A percentile compares a stretch with the other conserved stretches of the same genome.
phyloP scores from a whole-genome alignment of 2,113 vertebrate species.

The Catharus bicknelli region DNA sequence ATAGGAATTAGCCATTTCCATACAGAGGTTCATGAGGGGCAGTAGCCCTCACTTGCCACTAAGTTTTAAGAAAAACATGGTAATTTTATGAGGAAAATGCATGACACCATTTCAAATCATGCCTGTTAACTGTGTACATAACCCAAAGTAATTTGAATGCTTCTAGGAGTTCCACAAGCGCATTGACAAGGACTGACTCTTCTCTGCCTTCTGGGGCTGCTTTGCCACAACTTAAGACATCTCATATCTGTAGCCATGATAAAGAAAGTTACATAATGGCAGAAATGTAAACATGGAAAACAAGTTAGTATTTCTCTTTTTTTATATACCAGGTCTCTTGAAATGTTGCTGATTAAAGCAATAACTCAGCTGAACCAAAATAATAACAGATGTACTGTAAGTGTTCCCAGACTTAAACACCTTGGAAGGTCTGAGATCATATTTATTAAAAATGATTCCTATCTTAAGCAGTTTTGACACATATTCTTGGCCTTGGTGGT shows the following conservation, averaged over 20 bases:
- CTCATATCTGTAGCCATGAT: not conserved
- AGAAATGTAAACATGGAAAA: slow-evolving; percentile 11
- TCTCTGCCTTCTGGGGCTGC: not conserved
- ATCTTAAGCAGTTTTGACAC: slow-evolving; percentile 68
- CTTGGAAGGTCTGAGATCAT: slow-evolving; percentile 61
- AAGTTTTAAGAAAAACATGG: not conserved
- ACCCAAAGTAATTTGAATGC: not conserved
- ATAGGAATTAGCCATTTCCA: not conserved
- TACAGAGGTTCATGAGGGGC: not conserved
- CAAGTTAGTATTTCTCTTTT: slow-evolving; percentile 13
- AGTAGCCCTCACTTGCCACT: not conserved
- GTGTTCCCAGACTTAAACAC: slow-evolving; percentile 71
- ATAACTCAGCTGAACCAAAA: slow-evolving; percentile 66
- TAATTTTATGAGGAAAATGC: not conserved
- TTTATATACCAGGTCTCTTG: slow-evolving; percentile 8
- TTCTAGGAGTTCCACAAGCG: not conserved
- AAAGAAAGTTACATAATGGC: not conserved
- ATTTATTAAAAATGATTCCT: slow-evolving; percentile 62
- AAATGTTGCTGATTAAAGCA: slow-evolving; percentile 68
- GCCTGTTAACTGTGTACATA: not conserved
- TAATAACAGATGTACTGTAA: slow-evolving; percentile 72
- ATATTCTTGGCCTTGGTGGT: slow-evolving; percentile 23
- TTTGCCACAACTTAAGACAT: not conserved
- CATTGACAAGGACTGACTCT: not conserved
- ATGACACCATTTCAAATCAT: not conserved